Base-by-base conservation (phyloP, 1,140 invertebrate species). In the Microplitis mediator region DNA sequence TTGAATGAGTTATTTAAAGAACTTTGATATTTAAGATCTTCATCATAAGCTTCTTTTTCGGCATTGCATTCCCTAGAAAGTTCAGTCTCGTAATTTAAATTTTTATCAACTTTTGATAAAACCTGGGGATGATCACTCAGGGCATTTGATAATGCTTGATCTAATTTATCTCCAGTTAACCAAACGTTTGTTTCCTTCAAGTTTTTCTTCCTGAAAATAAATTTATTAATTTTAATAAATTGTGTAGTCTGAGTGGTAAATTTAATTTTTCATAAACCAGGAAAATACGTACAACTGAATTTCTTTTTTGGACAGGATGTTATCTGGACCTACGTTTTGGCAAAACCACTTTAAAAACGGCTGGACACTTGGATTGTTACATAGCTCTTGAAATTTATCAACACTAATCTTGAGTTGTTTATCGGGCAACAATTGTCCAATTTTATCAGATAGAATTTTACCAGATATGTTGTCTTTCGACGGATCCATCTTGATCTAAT, bases 331-430 rank as follows among this genome's bases (percentile, higher is more conserved):
- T 5, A 87, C 74, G 73, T 85, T 81, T 4, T 76, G 51, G 52
- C 74, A 77, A 67, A 87, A 86, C 85, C 85, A 87, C 35, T 83
- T 75, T 34, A 87, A 74, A 75, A 87, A 87, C 8, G 79, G 80
- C 74, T 82, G 79, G 2, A 78, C 62, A 6, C 31, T 58, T 14
- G 77, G 68, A 68, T 81, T 74, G 11, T 80, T 66, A 62, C 79
- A 82, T 56, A 79, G 35, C 31, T 77, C 79, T 67, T 72, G 71
- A 6, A 82, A 61, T 0, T 77, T 54, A 74, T 80, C 74, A 50
- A 77, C 75, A 0, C 76, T 73, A 14, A 82, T 73, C 52, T 72
- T 77, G 14, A 70, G 76, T 1, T 78, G 61, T 31, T 81, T 31
- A 50, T 78, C 78, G 2, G 84, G 75, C 35, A 79, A 35, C 8